These are phyloP conservation scores for Ramphastos sulfuratus DNA, from an alignment of 2,113 vertebrate species.

Conservation along the genomic window DNA sequence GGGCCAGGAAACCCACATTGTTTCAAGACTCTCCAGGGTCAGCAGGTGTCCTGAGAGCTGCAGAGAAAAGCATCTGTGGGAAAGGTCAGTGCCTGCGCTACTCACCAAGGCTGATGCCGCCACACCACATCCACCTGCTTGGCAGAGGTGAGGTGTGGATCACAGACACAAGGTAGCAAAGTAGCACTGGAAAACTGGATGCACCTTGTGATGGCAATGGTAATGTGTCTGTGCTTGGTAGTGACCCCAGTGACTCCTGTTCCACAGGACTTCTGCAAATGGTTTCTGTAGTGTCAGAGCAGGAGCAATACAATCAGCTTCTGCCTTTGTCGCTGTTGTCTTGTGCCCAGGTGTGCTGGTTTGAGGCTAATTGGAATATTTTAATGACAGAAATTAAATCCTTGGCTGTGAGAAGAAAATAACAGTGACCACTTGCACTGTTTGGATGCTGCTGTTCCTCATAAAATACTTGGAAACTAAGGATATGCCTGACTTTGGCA, in stretches of 20 bases:
- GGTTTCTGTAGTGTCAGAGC: neutral
- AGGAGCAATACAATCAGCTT: neutral
- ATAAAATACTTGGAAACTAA: neutral
- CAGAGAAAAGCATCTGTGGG: neutral
- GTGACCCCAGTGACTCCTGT: neutral
- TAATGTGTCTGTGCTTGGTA: too few relatives aligned
- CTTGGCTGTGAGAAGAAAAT: too few relatives aligned
- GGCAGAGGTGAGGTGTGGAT: neutral
- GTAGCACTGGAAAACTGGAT: neutral
- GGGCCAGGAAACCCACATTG: constrained; percentile 26
- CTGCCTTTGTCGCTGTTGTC: neutral
- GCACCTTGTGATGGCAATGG: accelerated
- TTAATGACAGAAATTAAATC: too few relatives aligned
- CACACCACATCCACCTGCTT: accelerated
- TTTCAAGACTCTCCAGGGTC: constrained; percentile 25
- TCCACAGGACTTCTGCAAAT: neutral
- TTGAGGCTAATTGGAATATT: too few relatives aligned
- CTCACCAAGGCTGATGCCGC: neutral
- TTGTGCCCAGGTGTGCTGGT: neutral
- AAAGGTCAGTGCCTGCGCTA: neutral
- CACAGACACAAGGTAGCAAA: neutral
- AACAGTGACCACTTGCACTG: neutral
- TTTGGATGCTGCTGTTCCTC: neutral
- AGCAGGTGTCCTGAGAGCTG: constrained; percentile 28
- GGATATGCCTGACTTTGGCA: neutral